Conservation (phyloP, 2,888 invertebrate species). For the Seira musarum region DNA sequence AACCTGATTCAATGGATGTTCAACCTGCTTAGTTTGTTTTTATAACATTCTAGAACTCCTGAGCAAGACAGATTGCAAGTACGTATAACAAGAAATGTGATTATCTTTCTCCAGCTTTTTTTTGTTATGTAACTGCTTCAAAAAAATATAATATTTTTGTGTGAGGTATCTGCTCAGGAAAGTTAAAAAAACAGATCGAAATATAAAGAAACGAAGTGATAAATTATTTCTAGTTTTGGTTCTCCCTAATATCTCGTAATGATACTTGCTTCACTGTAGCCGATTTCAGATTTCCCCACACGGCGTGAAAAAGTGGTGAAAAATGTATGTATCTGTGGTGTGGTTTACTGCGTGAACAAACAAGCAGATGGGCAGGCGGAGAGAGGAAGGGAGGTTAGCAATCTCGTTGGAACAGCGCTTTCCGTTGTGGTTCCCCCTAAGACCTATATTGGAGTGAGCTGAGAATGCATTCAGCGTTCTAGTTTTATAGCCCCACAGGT, state of each 20-base stretch:
- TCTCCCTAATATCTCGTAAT: not conserved
- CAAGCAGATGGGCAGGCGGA: not conserved
- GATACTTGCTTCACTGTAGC: no score
- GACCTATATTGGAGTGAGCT: conserved; percentile 44
- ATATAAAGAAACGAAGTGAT: not conserved
- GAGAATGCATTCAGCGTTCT: conserved; percentile 28
- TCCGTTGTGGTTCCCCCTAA: conserved; percentile 13
- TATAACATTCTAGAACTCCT: not conserved
- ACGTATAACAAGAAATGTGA: no score
- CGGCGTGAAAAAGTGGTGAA: not conserved
- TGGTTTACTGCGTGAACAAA: no score
- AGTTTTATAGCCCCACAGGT: conserved; percentile 50
- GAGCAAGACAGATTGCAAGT: no score
- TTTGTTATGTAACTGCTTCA: no score
- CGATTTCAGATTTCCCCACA: conserved; percentile 12
- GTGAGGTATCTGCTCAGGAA: not conserved
- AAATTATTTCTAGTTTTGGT: not conserved
- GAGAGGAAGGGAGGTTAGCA: not conserved
- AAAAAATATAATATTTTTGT: not conserved
- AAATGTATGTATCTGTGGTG: not conserved
- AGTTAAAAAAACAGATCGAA: not conserved
- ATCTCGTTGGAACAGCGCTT: not conserved
- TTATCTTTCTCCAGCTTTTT: no score
- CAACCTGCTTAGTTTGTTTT: not conserved
- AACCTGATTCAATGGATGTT: not conserved